Base-by-base conservation (phyloP, 2,113 vertebrate genomes). In the Oxyura jamaicensis region DNA sequence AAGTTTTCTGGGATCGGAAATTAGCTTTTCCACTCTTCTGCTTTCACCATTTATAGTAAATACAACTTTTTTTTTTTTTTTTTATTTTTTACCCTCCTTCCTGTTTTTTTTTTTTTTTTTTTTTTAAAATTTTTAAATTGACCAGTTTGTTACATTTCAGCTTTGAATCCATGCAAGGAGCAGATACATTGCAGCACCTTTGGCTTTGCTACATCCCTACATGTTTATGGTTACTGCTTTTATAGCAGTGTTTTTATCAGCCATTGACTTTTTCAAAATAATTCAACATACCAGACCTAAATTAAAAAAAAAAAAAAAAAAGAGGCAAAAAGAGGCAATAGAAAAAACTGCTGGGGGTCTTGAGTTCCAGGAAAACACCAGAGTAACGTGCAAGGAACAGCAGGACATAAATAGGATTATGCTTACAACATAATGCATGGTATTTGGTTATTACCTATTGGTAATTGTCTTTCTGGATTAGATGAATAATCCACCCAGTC, bases 231-330 rank as follows among this genome's bases (percentile, higher is more conserved):
- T 14, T 22, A 72, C 5, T 35, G 9, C 3, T 67, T 82, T 75
- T 75, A 71, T 55, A 75, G 52, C 17, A 66, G 9, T 21, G 21
- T 29, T 48, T 58, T 48, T 58, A 67, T 26, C 52, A 56, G 4
- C 8, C 39, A 18, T 46, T 63, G 33, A 3, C 2, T 29, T 48
- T 74, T 68, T 60, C 28, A 73, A 44, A 39, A 44, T 71, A 68
- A 12, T 5, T 50, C 0, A 55, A 59, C 0, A 41, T 11, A 72
- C 3, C 5, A 71, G 60, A 60, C 39, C 6, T 12, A 79, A 21
- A 50, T 46, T 48, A 19, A 66, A 78, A 59, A 1, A 17, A 55
- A 35, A 68, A 81, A 48, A 22, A 48, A 48, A 22, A 48, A 48
- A 21, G 2, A 21, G 22, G 10, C n/a, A n/a, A 50, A 3, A 81